Evolutionary conservation across 2,113 vertebrate genomes (phyloP).

Genomic region (Emydura subglobosa): DNA sequence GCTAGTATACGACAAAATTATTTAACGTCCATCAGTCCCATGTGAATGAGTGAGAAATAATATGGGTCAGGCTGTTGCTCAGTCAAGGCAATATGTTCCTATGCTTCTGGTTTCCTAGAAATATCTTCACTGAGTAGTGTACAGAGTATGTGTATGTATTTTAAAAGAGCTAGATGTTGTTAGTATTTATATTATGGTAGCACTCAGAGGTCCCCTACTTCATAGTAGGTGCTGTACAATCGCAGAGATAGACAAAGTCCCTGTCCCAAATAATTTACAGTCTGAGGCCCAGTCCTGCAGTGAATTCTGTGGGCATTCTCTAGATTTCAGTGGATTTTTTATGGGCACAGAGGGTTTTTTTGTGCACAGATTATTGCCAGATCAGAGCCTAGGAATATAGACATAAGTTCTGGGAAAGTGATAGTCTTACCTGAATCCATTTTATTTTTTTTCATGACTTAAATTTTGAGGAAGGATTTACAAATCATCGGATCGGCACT

Average conservation of each 20-base stretch:
- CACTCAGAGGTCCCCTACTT: accelerated
- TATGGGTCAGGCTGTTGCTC: conserved; percentile 16
- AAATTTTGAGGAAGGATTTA: conserved; percentile 72
- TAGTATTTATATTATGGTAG: neutral
- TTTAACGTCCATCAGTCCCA: neutral
- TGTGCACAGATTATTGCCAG: accelerated
- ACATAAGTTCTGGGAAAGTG: neutral
- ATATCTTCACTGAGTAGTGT: accelerated
- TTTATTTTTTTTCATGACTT: conserved; percentile 33
- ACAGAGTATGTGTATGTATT: neutral
- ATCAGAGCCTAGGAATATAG: neutral
- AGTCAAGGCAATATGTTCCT: neutral
- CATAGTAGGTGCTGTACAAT: accelerated
- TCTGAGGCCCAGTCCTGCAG: neutral
- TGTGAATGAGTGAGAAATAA: neutral
- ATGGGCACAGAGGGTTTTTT: neutral
- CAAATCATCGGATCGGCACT: conserved; percentile 70
- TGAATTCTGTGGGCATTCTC: accelerated
- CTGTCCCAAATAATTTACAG: neutral
- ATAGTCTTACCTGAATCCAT: conserved; percentile 53
- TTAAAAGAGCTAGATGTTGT: neutral
- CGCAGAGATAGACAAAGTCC: neutral
- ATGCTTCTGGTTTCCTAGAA: neutral
- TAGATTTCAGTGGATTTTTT: neutral
- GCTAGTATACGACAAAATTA: neutral